These are phyloP conservation scores for Drosophila meridionalis DNA, from an alignment of 2,888 invertebrate species.

Conservation along the genomic window DNA sequence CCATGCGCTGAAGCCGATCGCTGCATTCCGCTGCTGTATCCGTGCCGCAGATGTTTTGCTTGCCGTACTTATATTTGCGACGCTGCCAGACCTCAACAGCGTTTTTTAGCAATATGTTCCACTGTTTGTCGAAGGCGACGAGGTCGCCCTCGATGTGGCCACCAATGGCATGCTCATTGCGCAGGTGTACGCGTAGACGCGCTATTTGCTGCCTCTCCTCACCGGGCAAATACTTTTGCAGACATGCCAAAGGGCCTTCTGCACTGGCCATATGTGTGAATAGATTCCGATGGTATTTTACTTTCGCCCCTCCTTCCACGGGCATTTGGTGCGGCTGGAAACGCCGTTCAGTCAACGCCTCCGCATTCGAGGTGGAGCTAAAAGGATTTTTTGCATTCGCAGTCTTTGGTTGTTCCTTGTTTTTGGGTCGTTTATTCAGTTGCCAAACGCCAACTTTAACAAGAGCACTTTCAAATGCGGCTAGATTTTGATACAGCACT, in stretches of 20 bases:
- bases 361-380: neutral
- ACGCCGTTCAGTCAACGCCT: slow-evolving; percentile 64
- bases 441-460: slow-evolving; percentile 82
- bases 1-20: slow-evolving; percentile 85
- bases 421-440: slow-evolving; percentile 63
- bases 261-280: slow-evolving; percentile 85
- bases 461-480: slow-evolving; percentile 87
- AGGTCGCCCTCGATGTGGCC: slow-evolving; percentile 92
- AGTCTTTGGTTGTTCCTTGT: neutral
- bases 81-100: slow-evolving; percentile 93
- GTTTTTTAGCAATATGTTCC: slow-evolving; percentile 94
- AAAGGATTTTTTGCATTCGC: slow-evolving; percentile 1
- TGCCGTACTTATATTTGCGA: slow-evolving; percentile 84
- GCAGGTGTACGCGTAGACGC: slow-evolving; percentile 86
- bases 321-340: slow-evolving; percentile 86
- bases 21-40: slow-evolving; percentile 83
- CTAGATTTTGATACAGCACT: slow-evolving; percentile 90
- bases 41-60: slow-evolving; percentile 73
- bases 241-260: slow-evolving; percentile 88
- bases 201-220: neutral
- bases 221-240: slow-evolving; percentile 86
- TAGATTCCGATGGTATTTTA: slow-evolving; percentile 85
- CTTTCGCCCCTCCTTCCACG: slow-evolving; percentile 14
- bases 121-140: slow-evolving; percentile 96
- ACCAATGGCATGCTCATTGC: slow-evolving; percentile 89